Conservation (phyloP, 1,140 invertebrate species). For the Ruditapes philippinarum region DNA sequence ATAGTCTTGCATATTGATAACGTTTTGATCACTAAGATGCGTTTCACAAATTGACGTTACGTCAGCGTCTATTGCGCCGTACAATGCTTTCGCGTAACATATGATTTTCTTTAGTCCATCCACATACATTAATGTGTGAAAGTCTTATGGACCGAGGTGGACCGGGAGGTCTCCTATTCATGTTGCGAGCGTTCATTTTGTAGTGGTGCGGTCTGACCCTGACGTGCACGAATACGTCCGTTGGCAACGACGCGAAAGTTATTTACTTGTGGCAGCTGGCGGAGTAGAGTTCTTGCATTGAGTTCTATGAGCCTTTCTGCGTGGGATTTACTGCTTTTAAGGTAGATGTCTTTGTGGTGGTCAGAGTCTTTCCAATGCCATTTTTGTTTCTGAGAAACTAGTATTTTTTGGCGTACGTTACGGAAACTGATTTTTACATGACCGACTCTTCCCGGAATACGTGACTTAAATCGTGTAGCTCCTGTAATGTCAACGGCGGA, state of each 20-base stretch:
- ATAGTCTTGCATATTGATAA: constrained; percentile 35
- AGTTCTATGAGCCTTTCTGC: constrained; percentile 43
- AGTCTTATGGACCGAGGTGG: constrained; percentile 15
- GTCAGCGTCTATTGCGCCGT: constrained; percentile 16
- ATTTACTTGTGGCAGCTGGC: constrained; percentile 39
- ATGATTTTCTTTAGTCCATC: constrained; percentile 53
- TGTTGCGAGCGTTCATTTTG: neutral
- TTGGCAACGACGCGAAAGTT: constrained; percentile 44
- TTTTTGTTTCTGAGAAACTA: constrained; percentile 35
- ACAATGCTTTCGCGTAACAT: constrained; percentile 24
- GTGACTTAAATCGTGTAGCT: neutral
- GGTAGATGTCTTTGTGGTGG: neutral
- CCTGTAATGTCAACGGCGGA: neutral
- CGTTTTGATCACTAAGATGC: constrained; percentile 8
- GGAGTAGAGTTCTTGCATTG: constrained; percentile 40
- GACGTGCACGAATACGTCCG: constrained; percentile 36
- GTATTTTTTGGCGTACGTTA: constrained; percentile 14
- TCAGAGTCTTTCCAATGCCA: neutral
- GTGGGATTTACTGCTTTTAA: constrained; percentile 43
- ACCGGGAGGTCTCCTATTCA: constrained; percentile 32
- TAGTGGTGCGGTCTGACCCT: neutral
- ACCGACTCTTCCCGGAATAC: neutral
- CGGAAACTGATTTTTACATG: constrained; percentile 36
- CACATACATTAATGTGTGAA: constrained; percentile 42
- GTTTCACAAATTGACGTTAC: constrained; percentile 52